Base-by-base conservation (phyloP, 1,140 invertebrate genomes). In the Apis florea region DNA sequence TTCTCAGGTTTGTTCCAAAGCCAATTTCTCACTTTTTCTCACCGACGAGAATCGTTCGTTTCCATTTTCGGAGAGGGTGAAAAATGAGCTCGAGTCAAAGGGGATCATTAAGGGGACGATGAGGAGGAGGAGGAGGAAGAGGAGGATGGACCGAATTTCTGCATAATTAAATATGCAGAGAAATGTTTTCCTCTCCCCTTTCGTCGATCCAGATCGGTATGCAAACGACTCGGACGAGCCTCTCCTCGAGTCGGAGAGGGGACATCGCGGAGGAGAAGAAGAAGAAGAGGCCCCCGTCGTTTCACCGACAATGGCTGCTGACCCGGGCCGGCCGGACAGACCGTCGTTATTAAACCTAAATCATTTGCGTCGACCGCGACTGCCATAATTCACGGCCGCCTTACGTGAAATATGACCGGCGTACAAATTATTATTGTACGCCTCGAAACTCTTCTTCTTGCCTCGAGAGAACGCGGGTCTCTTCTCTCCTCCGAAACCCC, bases 341-440 rank as follows among this genome's bases (percentile, higher is more conserved):
- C 85, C 87, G 87, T 89, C 91, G 89, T 92, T 93, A 93, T 93
- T 93, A 92, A 93, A 93, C 90, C 91, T 93, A 92, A 93, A 93
- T 93, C 92, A 92, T 92, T 93, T 89, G 89, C 91, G 91, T 93
- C 90, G 89, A 86, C 87, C 85, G 69, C 83, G 86, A 81, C 86
- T 87, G 90, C 91, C 89, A 93, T 93, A 93, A 93, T 88, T 92
- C 92, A 92, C 88, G 79, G 86, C 64, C 83, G 77, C 64, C 76
- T 85, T 86, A 84, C 31, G 90, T 93, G 90, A 93, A 93, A 92
- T 93, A 93, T 91, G 89, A 89, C 88, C 89, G 87, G 79, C 87
- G 92, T 93, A 92, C 89, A 92, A 92, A 93, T 93, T 87, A 88
- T 88, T 93, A 88, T 88, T 92, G 90, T 91, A 89, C 19, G 70